Conservation (phyloP, 2,797 vertebrate species). For the Scarus forsteni region DNA sequence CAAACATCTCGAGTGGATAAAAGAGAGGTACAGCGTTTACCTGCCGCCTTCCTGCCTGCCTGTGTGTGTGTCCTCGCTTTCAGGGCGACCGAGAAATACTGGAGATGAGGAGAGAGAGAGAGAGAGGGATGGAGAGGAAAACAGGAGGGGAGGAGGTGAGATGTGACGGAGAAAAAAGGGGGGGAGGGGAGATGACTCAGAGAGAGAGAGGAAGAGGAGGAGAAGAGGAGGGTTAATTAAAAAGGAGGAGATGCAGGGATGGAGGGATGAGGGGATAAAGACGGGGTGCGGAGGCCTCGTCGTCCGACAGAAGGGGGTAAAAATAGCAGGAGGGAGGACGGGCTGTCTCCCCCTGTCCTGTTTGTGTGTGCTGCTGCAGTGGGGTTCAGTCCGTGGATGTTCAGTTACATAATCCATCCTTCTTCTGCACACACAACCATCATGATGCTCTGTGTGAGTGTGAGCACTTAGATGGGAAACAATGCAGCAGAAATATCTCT, state of each 20-base stretch:
- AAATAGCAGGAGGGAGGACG: slow-evolving; percentile 71
- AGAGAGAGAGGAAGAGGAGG: slow-evolving; percentile 53
- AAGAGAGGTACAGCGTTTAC: slow-evolving; percentile 68
- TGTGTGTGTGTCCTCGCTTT: slow-evolving; percentile 69
- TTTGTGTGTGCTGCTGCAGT: slow-evolving; percentile 57
- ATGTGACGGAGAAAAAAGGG: slow-evolving; percentile 56
- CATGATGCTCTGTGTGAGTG: slow-evolving; percentile 11
- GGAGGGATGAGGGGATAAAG: slow-evolving; percentile 59
- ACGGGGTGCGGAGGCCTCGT: slow-evolving; percentile 60
- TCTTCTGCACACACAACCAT: slow-evolving; percentile 34
- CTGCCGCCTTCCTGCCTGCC: slow-evolving; percentile 72
- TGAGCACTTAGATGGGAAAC: background rate
- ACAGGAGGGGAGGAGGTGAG: slow-evolving; percentile 47
- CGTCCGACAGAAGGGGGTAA: slow-evolving; percentile 55
- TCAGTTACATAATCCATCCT: slow-evolving; percentile 67
- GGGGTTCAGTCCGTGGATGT: slow-evolving; percentile 57
- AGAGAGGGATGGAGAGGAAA: slow-evolving; percentile 43
- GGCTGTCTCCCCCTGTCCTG: slow-evolving; percentile 11
- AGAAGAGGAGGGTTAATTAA: slow-evolving; percentile 67
- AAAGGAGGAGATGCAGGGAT: slow-evolving; percentile 62
- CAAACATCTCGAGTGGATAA: slow-evolving; percentile 20
- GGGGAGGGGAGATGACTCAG: slow-evolving; percentile 82
- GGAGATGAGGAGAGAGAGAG: slow-evolving; percentile 55
- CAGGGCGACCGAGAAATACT: slow-evolving; percentile 74
- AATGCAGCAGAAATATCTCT: slow-evolving; percentile 7